These are phyloP conservation scores for Crotalus horridus DNA, from an alignment of 2,113 vertebrate species.

Conservation along the genomic window DNA sequence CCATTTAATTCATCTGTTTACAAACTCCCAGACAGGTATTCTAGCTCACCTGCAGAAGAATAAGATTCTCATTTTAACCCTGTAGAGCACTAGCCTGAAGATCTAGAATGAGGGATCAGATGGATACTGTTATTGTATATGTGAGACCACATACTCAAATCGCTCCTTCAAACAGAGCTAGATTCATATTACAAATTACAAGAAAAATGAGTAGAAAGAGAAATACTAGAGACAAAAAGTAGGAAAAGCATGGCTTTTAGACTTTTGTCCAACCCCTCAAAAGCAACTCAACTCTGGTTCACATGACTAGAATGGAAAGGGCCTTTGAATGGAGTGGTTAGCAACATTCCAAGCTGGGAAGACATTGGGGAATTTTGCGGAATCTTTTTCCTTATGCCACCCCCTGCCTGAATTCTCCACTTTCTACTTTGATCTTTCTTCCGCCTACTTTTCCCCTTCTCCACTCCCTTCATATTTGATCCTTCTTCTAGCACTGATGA, in stretches of 20 bases:
- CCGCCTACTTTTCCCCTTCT: neutral
- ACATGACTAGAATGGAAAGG: neutral
- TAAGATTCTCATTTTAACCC: neutral
- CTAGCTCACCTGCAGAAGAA: neutral
- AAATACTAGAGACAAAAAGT: neutral
- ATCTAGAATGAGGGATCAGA: neutral
- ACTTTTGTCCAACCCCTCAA: neutral
- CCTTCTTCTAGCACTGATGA: neutral
- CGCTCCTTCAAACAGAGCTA: neutral
- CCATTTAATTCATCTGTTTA: neutral
- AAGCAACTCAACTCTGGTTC: neutral
- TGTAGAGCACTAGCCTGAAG: neutral
- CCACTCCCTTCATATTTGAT: neutral
- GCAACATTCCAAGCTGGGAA: neutral
- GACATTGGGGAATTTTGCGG: neutral
- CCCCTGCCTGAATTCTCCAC: neutral
- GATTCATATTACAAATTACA: neutral
- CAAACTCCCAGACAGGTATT: neutral
- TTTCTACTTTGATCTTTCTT: neutral
- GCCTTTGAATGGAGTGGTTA: neutral
- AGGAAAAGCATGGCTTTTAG: neutral
- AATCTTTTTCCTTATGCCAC: neutral
- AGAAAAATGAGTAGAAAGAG: neutral
- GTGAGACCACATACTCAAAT: neutral
- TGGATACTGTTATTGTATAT: neutral